Base-by-base conservation (phyloP, 2,888 invertebrate species). In the Cancer borealis region DNA sequence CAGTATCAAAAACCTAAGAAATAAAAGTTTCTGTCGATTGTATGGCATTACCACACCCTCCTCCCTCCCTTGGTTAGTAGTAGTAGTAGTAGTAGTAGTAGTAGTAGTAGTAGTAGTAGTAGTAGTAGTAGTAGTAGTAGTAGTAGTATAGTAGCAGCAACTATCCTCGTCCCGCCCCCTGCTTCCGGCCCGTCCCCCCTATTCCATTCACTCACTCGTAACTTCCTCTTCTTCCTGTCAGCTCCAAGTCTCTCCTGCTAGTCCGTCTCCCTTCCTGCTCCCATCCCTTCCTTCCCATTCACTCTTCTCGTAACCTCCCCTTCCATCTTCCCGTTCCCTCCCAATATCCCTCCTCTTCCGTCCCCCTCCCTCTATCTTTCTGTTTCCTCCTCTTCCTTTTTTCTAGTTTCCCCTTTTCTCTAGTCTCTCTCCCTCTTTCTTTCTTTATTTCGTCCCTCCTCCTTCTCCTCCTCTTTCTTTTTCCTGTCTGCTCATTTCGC, bases 211-310 rank as follows among this genome's bases (percentile, higher is more conserved):
- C 39, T 73, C 84, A 26, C 39, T 73, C 84, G 84, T 84, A 14
- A 84, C 39, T 26, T 79, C n/a, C 84, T 84, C 39, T 10, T 84
- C 84, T 84, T 84, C 84, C 84, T 84, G 84, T 84, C 84, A 1
- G 39, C 39, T 39, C 39, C n/a, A 10, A 12, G 21, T 66, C 54
- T 17, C 66, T 66, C 66, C 66, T n/a, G 17, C n/a, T 66, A 0
- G 4, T 2, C 10, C 10, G 10, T n/a, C 12, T 79, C 73, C 73
- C 73, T 8, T 79, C 26, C 26, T 79, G 26, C n/a, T 79, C 26
- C 73, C 26, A 26, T 79, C 39, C 84, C 39, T 39, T n/a, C 84
- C 39, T 39, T 30, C 39, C 39, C 84, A 84, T 84, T 84, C 84
- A 39, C 84, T 84, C 84, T 14, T 84, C 17, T 39, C 84, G 84